Conservation (phyloP, 2,113 vertebrate species). For the Leiothrix lutea region DNA sequence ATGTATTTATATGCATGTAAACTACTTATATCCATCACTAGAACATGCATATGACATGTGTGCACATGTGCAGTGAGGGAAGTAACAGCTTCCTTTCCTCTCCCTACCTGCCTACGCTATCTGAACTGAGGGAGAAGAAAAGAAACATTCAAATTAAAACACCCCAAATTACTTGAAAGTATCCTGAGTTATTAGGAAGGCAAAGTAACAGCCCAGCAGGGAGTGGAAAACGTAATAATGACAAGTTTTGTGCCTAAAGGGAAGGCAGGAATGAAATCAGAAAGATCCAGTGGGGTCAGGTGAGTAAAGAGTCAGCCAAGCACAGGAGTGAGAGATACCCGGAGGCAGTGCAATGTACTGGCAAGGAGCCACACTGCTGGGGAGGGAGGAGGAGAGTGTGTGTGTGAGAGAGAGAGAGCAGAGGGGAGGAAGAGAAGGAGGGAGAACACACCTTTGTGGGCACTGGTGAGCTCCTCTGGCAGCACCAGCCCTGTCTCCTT, state of each 20-base stretch:
- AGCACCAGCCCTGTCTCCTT: background rate
- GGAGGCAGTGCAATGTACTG: conserved; percentile 10
- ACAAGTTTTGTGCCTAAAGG: conserved; percentile 54
- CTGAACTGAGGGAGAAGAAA: background rate
- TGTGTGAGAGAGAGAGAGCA: background rate
- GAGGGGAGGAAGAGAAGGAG: background rate
- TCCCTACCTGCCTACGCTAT: background rate
- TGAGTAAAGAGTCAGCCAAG: conserved; percentile 60
- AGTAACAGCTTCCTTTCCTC: background rate
- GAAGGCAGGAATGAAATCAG: conserved; percentile 47
- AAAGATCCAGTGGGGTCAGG: conserved; percentile 34
- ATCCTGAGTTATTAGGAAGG: conserved; percentile 15
- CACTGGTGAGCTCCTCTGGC: background rate
- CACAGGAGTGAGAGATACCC: conserved; percentile 8
- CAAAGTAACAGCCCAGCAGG: background rate
- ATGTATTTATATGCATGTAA: background rate
- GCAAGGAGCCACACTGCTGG: background rate
- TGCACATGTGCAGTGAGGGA: background rate
- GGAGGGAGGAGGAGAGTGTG: background rate
- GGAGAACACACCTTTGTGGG: background rate
- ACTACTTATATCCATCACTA: background rate
- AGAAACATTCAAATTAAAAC: background rate
- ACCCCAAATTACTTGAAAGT: conserved; percentile 12
- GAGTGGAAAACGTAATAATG: conserved; percentile 10
- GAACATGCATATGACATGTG: background rate